Evolutionary conservation across 2,888 invertebrate genomes (phyloP), one percentile per base, ranked within the genome.

Genomic region (Limenitis camilla): DNA sequence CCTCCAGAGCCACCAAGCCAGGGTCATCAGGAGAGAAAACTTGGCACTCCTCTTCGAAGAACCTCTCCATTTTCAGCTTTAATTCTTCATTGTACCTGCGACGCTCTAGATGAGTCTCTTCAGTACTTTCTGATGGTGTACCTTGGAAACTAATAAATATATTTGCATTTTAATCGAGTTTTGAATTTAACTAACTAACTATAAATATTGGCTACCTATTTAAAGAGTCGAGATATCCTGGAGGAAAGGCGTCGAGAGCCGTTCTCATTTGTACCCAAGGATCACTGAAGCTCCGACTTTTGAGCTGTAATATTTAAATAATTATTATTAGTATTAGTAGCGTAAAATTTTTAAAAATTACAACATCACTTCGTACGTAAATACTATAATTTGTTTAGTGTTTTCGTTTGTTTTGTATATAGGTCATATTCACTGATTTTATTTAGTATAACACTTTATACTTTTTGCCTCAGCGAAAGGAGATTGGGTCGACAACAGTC

Each of bases 21-120:
- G 80, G 77, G 58, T 87, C 86, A 1, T 78, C 80, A 1, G 76
- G 72, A 0, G 66, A 58, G 63, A 73, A 85, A 2, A 76, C 78
- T 3, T 69, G 62, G 61, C 79, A 81, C 31, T 85, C 81, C n/a
- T 81, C 78, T 0, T 76, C 78, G 46, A 82, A 78, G 64, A 68
- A 80, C 55, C 68, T 65, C 63, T 73, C 67, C 78, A 84, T 75
- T 59, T 71, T 76, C 38, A 64, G 61, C 19, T 66, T 61, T 39
- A 82, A 49, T 42, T 78, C 78, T 38, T 81, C 78, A 53, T 73
- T 72, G 61, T 71, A 68, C 0, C 61, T 66, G 0, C 61, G 62
- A 0, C 64, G 65, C 32, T 71, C 71, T 28, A 44, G 53, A 2
- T 33, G 47, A 5, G 59, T 51, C 3, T 70, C 74, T 2, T 72